phyloP scores from a whole-genome alignment of 2,888 invertebrate species.

The Scelioninae gen. 1 region DNA sequence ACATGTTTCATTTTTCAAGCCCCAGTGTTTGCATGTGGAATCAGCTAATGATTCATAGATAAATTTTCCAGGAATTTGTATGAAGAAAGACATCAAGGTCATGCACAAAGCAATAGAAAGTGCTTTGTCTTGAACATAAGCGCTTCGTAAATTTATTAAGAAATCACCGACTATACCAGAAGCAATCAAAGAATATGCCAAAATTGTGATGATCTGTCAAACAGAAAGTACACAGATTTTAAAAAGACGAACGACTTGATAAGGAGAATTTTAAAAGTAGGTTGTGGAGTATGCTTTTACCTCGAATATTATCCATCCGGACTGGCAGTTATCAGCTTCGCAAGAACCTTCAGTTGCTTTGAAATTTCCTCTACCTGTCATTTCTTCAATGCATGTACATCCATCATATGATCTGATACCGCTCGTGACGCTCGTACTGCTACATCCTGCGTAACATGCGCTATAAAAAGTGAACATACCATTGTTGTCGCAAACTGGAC shows the following conservation, averaged over 20 bases:
- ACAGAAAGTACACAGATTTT: not conserved
- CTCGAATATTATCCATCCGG: slow-evolving; percentile 85
- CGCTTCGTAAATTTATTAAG: slow-evolving; percentile 86
- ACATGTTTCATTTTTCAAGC: slow-evolving; percentile 83
- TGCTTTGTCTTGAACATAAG: slow-evolving; percentile 87
- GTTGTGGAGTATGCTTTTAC: slow-evolving; percentile 67
- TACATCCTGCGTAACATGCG: slow-evolving; percentile 91
- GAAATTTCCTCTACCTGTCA: slow-evolving; percentile 73
- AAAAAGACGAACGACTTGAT: not conserved
- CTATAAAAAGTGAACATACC: slow-evolving; percentile 87
- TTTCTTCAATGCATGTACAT: slow-evolving; percentile 85
- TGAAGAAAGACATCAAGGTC: slow-evolving; percentile 85
- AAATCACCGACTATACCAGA: slow-evolving; percentile 85
- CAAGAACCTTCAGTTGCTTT: slow-evolving; percentile 86
- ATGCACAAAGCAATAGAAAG: slow-evolving; percentile 87
- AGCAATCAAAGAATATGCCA: slow-evolving; percentile 83
- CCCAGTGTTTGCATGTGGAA: slow-evolving; percentile 85
- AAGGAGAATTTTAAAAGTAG: not conserved
- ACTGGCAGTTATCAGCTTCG: slow-evolving; percentile 84
- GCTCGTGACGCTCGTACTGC: slow-evolving; percentile 82
- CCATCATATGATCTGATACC: slow-evolving; percentile 85
- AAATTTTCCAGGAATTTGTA: slow-evolving; percentile 87
- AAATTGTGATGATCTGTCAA: slow-evolving; percentile 83
- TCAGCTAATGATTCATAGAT: slow-evolving; percentile 87
- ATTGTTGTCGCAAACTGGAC: slow-evolving; percentile 87